These are phyloP conservation scores for Sepioteuthis lessoniana DNA, from an alignment of 2,888 invertebrate species.

Conservation along the genomic window DNA sequence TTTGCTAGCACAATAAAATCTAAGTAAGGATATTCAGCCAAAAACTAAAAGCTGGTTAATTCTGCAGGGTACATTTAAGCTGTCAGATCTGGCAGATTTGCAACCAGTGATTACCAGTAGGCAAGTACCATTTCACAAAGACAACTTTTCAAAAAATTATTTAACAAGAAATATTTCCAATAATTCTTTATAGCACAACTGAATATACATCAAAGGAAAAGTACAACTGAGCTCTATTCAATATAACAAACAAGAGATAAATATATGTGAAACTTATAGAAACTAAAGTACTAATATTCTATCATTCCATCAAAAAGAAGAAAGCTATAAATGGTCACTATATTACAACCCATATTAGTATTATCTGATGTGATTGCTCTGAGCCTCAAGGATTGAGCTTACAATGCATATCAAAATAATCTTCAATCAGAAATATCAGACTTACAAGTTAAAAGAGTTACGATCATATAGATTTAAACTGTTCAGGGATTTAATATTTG, in stretches of 20 bases:
- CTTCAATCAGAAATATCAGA: too few species aligned
- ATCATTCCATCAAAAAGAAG: too few species aligned
- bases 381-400: too few species aligned
- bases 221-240: neutral
- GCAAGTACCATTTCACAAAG: neutral
- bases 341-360: too few species aligned
- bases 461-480: too few species aligned
- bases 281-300: too few species aligned
- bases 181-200: neutral
- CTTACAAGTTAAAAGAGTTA: too few species aligned
- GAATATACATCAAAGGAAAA: neutral
- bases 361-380: too few species aligned
- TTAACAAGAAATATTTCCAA: neutral
- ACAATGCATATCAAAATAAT: too few species aligned
- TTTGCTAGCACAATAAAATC: neutral
- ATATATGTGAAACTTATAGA: neutral
- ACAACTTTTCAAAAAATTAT: neutral
- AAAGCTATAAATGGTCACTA: too few species aligned
- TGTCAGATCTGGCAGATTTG: neutral
- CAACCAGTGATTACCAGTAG: neutral
- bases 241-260: neutral
- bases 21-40: neutral
- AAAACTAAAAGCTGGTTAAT: neutral
- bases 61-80: neutral
- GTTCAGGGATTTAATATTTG: too few species aligned